These are phyloP conservation scores for Onychorhynchus coronatus DNA, from an alignment of 2,113 vertebrate genomes.

Conservation along the genomic window DNA sequence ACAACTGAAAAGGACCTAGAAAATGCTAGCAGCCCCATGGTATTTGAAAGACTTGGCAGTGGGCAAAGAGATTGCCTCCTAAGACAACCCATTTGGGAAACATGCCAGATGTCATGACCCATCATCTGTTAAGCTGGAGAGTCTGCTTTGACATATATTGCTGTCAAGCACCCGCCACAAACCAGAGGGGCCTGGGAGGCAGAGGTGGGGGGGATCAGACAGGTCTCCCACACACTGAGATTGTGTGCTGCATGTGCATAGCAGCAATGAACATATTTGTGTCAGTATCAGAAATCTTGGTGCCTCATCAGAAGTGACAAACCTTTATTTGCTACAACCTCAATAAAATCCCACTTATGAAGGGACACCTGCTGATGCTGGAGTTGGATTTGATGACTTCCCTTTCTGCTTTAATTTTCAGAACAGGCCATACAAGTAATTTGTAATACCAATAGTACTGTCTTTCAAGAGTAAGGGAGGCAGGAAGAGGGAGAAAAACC, in stretches of 20 bases:
- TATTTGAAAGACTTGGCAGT: neutral
- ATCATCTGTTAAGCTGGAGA: neutral
- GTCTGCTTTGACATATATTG: neutral
- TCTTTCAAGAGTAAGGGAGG: neutral
- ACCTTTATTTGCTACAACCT: neutral
- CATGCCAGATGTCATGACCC: neutral
- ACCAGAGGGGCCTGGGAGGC: neutral
- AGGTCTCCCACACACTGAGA: neutral
- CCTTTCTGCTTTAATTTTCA: neutral
- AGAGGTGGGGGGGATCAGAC: neutral
- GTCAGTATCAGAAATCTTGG: neutral
- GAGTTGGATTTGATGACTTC: neutral
- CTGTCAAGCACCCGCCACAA: neutral
- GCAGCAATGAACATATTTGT: neutral
- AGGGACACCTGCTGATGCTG: neutral
- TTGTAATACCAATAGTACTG: neutral
- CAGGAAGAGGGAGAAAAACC: neutral
- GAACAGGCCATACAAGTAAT: neutral
- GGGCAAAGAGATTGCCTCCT: neutral
- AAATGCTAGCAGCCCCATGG: neutral
- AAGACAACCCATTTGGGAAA: neutral
- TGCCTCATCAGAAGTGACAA: neutral
- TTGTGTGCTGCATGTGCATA: neutral
- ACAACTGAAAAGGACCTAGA: neutral
- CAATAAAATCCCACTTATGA: neutral